These are phyloP conservation scores for Charanyca ferruginea DNA, from an alignment of 2,888 invertebrate species.

Conservation along the genomic window DNA sequence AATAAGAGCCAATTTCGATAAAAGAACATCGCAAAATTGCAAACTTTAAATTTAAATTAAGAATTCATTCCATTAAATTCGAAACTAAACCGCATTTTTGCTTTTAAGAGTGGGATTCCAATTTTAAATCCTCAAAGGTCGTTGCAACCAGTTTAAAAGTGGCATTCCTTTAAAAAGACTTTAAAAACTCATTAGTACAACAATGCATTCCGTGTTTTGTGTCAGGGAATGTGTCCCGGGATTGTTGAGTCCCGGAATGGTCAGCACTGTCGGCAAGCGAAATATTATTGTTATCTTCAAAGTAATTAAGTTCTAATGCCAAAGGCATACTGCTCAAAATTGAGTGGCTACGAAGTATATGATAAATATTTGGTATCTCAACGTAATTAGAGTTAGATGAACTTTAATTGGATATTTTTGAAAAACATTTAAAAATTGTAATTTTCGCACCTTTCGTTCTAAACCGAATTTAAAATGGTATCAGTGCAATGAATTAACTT, in stretches of 20 bases:
- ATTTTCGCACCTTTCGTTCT: conserved; percentile 39
- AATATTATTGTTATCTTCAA: conserved; percentile 18
- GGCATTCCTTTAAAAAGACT: conserved; percentile 59
- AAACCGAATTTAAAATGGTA: conserved; percentile 13
- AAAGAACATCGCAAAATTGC: conserved; percentile 7
- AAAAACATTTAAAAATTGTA: conserved; percentile 29
- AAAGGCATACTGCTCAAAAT: not conserved
- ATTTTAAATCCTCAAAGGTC: conserved; percentile 57
- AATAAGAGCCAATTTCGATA: not conserved
- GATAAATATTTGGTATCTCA: conserved; percentile 29
- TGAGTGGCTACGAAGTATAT: no score
- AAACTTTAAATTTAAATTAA: conserved; percentile 46
- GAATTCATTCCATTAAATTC: conserved; percentile 43
- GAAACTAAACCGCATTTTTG: conserved; percentile 51
- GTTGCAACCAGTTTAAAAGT: conserved; percentile 60
- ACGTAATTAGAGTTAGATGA: conserved; percentile 40
- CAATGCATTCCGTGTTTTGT: conserved; percentile 76
- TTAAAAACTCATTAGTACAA: conserved; percentile 72
- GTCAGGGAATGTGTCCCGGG: conserved; percentile 67
- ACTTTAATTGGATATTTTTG: conserved; percentile 32
- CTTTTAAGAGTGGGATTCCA: conserved; percentile 55
- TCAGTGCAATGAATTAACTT: not conserved
- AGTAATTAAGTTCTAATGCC: conserved; percentile 6
- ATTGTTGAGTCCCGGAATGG: conserved; percentile 64
- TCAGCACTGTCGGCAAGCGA: conserved; percentile 35